These are phyloP conservation scores for Phytoseiulus persimilis DNA, from an alignment of 2,888 invertebrate species.

Conservation along the genomic window DNA sequence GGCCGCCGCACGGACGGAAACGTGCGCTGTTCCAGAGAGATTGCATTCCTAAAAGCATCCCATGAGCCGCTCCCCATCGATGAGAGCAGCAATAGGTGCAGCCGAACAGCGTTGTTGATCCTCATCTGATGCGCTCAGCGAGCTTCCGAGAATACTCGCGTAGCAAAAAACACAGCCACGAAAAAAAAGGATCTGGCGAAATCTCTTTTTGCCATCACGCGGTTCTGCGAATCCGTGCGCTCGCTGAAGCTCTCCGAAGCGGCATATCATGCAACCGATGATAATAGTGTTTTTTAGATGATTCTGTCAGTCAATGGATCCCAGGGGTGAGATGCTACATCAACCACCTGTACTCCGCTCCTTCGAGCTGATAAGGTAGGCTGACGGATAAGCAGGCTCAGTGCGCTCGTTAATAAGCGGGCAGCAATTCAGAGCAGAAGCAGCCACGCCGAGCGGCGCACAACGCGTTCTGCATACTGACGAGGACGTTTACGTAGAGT, in stretches of 20 bases:
- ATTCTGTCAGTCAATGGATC: neutral
- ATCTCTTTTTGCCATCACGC: neutral
- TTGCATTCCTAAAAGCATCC: too few relatives aligned
- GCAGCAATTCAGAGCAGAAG: neutral
- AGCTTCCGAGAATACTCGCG: neutral
- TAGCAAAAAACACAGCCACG: neutral
- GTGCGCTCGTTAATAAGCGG: neutral
- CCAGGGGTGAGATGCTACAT: neutral
- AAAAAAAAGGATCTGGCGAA: neutral
- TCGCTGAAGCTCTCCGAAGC: neutral
- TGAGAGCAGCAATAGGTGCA: neutral
- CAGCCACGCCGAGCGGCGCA: neutral
- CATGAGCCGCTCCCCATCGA: neutral
- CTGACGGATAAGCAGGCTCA: neutral
- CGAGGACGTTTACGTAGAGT: neutral
- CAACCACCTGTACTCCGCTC: neutral
- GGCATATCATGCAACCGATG: neutral
- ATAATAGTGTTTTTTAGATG: slow-evolving; percentile 5
- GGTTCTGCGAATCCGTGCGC: neutral
- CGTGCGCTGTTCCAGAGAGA: too few relatives aligned
- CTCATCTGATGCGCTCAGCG: neutral
- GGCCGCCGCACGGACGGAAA: too few relatives aligned
- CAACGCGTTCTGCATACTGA: neutral
- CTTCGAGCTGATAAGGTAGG: neutral
- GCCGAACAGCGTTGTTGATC: neutral